These are phyloP conservation scores for Cephalotes varians DNA, from an alignment of 2,888 invertebrate genomes.

Conservation along the genomic window DNA sequence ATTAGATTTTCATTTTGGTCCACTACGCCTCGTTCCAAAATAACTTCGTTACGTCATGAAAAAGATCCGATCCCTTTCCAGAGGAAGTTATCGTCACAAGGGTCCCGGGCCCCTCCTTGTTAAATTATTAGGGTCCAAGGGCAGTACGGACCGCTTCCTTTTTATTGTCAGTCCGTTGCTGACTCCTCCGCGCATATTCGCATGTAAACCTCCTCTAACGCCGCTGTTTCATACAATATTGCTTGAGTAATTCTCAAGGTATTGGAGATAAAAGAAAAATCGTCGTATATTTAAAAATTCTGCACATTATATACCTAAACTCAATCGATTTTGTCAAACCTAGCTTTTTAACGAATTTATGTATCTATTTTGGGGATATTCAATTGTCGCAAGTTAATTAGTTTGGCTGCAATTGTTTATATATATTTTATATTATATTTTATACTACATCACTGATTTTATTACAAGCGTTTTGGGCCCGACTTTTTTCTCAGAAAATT, in stretches of 20 bases:
- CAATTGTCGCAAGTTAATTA: not conserved
- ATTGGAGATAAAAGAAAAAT: not conserved
- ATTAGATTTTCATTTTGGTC: not conserved
- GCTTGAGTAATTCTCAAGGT: not conserved
- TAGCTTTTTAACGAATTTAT: not conserved
- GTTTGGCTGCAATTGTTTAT: not conserved
- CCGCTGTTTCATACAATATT: not conserved
- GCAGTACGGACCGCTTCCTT: slow-evolving; percentile 53
- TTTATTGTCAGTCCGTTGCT: slow-evolving; percentile 45
- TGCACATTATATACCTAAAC: not conserved
- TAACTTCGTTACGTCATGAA: slow-evolving; percentile 52
- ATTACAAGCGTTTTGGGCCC: not conserved
- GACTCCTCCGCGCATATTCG: slow-evolving; percentile 18
- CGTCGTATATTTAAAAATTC: not conserved
- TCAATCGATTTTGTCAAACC: not conserved
- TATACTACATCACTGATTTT: not conserved
- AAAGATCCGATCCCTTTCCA: slow-evolving; percentile 48
- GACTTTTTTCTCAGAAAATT: not conserved
- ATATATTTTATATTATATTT: not conserved
- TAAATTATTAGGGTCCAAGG: slow-evolving; percentile 64
- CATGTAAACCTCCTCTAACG: not conserved
- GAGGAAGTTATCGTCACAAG: slow-evolving; percentile 59
- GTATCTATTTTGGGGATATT: not conserved
- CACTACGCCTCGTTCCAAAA: slow-evolving; percentile 2
- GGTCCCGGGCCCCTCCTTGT: slow-evolving; percentile 40